Evolutionary conservation across 2,888 invertebrate genomes (phyloP).

Genomic region (Alloplasta piceator): DNA sequence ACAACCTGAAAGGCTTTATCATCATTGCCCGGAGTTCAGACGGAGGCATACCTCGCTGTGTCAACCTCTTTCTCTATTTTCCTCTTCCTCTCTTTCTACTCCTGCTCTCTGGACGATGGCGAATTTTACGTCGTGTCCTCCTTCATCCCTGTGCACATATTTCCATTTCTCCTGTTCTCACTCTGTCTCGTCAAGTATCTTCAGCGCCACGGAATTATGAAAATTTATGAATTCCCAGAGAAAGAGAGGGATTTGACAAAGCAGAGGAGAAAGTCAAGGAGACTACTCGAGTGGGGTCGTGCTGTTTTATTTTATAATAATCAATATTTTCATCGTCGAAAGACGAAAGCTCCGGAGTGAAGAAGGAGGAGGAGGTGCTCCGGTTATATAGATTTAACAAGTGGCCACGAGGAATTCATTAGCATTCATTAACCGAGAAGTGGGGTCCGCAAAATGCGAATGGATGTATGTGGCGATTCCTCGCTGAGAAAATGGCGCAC

Average conservation of each 20-base stretch:
- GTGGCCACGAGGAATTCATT: slow-evolving; percentile 59
- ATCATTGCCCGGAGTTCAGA: slow-evolving; percentile 48
- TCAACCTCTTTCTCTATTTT: slow-evolving; percentile 7
- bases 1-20: slow-evolving; percentile 53
- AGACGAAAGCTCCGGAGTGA: background rate
- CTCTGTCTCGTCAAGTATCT: slow-evolving; percentile 33
- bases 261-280: slow-evolving; percentile 15
- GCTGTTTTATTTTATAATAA: slow-evolving; percentile 62
- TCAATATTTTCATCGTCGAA: slow-evolving; percentile 62
- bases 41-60: slow-evolving; percentile 1
- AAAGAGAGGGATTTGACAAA: background rate
- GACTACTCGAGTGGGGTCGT: slow-evolving; percentile 16
- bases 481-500: too few species aligned
- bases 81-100: background rate
- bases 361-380: background rate
- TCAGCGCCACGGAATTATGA: slow-evolving; percentile 16
- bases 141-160: background rate
- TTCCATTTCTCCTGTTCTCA: slow-evolving; percentile 16
- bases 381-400: background rate
- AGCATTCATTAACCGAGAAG: slow-evolving; percentile 49
- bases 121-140: background rate
- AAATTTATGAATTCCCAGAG: slow-evolving; percentile 35
- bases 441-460: slow-evolving; percentile 27
- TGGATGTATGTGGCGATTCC: slow-evolving; percentile 10
- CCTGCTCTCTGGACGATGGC: background rate